These are phyloP conservation scores for Nothoprocta pentlandii DNA, from an alignment of 2,113 vertebrate genomes.

Conservation along the genomic window DNA sequence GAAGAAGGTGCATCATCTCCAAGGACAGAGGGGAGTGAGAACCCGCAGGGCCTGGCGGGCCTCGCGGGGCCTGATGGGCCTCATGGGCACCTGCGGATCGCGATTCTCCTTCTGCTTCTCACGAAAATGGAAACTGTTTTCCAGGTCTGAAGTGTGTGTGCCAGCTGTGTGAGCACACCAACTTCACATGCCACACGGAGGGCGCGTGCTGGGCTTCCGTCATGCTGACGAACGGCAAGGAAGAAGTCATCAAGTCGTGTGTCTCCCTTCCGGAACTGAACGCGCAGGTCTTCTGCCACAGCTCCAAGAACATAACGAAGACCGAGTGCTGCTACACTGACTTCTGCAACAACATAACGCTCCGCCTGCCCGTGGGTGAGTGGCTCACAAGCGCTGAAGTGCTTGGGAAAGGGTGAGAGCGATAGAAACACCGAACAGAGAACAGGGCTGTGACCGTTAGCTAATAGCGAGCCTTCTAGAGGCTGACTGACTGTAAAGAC, in stretches of 20 bases:
- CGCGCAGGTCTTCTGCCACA: conserved; percentile 93
- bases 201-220: conserved; percentile 97
- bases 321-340: conserved; percentile 96
- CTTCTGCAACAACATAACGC: conserved; percentile 96
- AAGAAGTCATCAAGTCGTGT: conserved; percentile 91
- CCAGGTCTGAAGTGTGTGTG: conserved; percentile 93
- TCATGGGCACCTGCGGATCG: fast-evolving
- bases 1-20: fast-evolving
- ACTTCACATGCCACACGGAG: conserved; percentile 92
- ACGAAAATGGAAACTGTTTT: not conserved
- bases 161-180: conserved; percentile 88
- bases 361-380: conserved; percentile 88
- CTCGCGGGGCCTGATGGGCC: fast-evolving
- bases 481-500: not conserved
- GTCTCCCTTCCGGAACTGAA: conserved; percentile 89
- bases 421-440: fast-evolving
- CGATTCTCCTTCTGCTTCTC: fast-evolving
- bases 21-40: fast-evolving
- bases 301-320: conserved; percentile 91
- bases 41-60: fast-evolving
- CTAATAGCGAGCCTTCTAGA: fast-evolving
- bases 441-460: fast-evolving
- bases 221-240: conserved; percentile 90
- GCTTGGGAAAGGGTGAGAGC: fast-evolving
- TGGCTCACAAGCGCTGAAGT: fast-evolving